phyloP scores from a whole-genome alignment of 1,140 invertebrate genomes.

The Tyrophagus putrescentiae region DNA sequence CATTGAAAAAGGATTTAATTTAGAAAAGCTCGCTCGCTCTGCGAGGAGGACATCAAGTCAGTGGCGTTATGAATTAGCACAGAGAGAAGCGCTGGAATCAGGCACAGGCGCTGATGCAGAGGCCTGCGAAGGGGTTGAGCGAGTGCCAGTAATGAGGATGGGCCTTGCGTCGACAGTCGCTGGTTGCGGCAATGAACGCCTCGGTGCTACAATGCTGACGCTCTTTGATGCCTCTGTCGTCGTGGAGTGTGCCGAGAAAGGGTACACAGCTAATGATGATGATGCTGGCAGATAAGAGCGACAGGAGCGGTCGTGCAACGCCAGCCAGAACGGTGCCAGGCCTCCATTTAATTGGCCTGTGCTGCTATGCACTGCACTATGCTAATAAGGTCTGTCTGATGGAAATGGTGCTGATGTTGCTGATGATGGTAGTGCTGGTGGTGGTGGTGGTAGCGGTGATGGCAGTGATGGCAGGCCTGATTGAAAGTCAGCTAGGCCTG shows the following conservation, averaged over 20 bases:
- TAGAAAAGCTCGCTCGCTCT: not conserved
- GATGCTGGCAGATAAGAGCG: not conserved
- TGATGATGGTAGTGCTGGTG: too few species aligned
- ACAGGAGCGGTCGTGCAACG: not conserved
- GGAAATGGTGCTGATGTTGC: too few species aligned
- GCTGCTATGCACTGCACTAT: not conserved
- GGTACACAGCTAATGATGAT: not conserved
- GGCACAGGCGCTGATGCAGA: not conserved
- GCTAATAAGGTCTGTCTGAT: not conserved
- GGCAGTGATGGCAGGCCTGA: too few species aligned
- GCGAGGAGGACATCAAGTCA: not conserved
- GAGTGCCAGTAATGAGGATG: not conserved
- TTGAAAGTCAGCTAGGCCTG: too few species aligned
- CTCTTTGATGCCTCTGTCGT: too few species aligned
- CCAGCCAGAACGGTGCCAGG: too few species aligned
- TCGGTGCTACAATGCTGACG: not conserved
- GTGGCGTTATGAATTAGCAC: constrained; percentile 8
- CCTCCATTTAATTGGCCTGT: constrained; percentile 6
- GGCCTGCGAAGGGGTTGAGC: constrained; percentile 2
- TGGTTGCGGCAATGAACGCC: not conserved
- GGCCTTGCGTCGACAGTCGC: not conserved
- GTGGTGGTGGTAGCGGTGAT: too few species aligned
- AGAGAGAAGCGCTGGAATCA: too few species aligned
- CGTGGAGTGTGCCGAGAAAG: not conserved
- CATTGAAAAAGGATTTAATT: not conserved